phyloP scores from a whole-genome alignment of 2,797 vertebrate species.

The Uromys caudimaculatus region DNA sequence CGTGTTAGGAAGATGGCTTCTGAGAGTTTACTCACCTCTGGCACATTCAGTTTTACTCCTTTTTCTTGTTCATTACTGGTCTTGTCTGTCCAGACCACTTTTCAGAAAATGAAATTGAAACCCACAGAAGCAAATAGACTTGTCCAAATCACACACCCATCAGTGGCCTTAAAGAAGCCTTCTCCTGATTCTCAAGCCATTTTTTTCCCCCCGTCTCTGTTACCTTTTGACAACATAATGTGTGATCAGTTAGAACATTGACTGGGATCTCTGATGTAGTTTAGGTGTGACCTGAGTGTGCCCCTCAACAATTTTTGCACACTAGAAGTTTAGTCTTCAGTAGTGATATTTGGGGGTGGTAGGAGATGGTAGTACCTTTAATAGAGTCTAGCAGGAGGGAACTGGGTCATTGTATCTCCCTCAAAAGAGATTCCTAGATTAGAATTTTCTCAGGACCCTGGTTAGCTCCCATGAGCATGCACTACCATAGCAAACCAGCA shows the following conservation, averaged over 20 bases:
- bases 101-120: background rate
- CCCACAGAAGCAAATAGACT: background rate
- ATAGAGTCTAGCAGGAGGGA: background rate
- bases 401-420: background rate
- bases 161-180: background rate
- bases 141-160: background rate
- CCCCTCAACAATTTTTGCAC: background rate
- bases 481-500: background rate
- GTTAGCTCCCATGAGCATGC: background rate
- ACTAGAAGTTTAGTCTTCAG: background rate
- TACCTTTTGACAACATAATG: background rate
- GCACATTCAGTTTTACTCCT: background rate
- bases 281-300: background rate
- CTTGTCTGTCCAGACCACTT: background rate
- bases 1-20: background rate
- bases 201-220: background rate
- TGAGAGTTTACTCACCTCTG: background rate
- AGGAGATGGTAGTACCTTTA: background rate
- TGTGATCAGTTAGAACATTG: background rate
- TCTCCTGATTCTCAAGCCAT: background rate
- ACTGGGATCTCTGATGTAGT: background rate
- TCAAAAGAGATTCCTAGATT: background rate
- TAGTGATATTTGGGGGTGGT: background rate
- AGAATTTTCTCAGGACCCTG: background rate
- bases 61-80: background rate